Evolutionary conservation across 2,888 invertebrate species (phyloP), one percentile per base, ranked within the genome.

Genomic region (Chaitophorus viminalis): DNA sequence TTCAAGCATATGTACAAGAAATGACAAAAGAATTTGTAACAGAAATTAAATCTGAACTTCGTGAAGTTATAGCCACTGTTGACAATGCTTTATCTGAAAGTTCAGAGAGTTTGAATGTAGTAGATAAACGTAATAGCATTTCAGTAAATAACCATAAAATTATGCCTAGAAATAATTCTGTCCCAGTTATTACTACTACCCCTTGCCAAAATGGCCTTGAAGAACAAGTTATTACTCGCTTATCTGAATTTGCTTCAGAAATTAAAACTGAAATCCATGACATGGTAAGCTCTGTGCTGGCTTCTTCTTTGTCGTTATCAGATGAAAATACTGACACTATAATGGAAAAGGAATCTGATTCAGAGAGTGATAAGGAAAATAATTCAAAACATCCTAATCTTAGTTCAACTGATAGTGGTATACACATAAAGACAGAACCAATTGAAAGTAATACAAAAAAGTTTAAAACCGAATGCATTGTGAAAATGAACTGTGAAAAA

Each of bases 1-100:
- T 95, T 52, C 94, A 95, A 90, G 95, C 95, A 0, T 95, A 95
- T 90, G 94, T 95, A 1, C 95, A 95, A 90, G 95, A 95, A 91
- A 94, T 95, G 91, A 95, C 95, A 8, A 94, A 94, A 91, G 95
- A 95, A 92, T 92, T 96, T 89, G 95, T 95, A 1, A 95, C 95
- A 18, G 95, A 96, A 92, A 95, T 96, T 33, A 96, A 95, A 91
- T 95, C 95, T 3, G 96, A 96, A 92, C 95, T 96, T 72, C 93
- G 96, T 11, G 95, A 94, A 91, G 95, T 96, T 0, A 96, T 96
- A 90, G 95, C 94, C 3, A 94, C 94, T 91, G 96, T 96, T 0
- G 95, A 96, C 90, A 95, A 95, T 91, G 95, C 95, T 79, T 91
- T 95, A 60, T 89, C 89, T 0, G 89, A 90, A 76, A 89, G 89